phyloP scores from a whole-genome alignment of 2,888 invertebrate genomes.

The Amitus sp. region DNA sequence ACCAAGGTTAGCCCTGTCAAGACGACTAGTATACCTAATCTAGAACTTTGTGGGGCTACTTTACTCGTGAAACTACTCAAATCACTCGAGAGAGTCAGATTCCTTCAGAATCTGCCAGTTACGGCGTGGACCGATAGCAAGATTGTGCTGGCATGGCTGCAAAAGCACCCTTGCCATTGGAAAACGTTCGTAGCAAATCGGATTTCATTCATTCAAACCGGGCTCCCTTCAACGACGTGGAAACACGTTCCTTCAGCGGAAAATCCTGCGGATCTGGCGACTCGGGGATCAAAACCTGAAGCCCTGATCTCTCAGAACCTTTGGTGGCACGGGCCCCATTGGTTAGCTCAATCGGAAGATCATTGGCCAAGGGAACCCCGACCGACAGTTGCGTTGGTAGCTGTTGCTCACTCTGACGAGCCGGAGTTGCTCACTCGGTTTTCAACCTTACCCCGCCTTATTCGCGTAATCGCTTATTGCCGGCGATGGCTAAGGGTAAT shows the following conservation, averaged over 20 bases:
- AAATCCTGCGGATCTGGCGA: conserved; percentile 44
- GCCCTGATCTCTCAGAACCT: too few species aligned
- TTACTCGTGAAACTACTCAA: not conserved
- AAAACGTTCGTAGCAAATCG: conserved; percentile 29
- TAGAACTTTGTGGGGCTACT: not conserved
- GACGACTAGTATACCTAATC: not conserved
- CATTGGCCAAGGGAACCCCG: not conserved
- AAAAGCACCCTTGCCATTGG: conserved; percentile 24
- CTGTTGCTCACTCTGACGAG: too few species aligned
- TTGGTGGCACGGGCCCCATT: conserved; percentile 44
- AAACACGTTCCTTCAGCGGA: conserved; percentile 33
- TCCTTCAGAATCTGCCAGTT: not conserved
- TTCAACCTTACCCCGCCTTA: too few species aligned
- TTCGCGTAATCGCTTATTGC: too few species aligned
- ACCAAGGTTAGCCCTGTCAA: not conserved
- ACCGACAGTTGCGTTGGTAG: not conserved
- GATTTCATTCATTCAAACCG: conserved; percentile 18
- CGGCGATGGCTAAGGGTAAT: too few species aligned
- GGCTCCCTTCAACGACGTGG: conserved; percentile 14
- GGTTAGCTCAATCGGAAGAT: conserved; percentile 5
- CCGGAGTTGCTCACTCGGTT: too few species aligned
- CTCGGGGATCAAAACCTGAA: conserved; percentile 39
- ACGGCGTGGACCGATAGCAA: conserved; percentile 40
- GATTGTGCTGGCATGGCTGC: conserved; percentile 35
- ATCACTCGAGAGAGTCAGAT: not conserved